phyloP scores from a whole-genome alignment of 2,888 invertebrate genomes.

The Ariolimax columbianus region DNA sequence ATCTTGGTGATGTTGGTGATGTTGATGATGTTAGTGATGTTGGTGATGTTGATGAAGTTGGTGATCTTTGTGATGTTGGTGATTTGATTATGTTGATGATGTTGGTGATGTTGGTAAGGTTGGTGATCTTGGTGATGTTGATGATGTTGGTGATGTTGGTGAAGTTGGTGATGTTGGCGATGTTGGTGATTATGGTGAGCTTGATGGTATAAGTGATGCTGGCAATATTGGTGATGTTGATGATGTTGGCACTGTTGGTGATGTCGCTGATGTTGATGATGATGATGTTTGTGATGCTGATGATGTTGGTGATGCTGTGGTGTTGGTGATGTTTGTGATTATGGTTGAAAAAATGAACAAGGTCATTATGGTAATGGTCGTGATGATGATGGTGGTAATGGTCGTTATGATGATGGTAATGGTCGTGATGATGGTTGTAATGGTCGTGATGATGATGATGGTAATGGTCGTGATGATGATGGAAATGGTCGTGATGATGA shows the following conservation, averaged over 20 bases:
- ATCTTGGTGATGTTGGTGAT: constrained; percentile 3
- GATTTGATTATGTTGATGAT: neutral
- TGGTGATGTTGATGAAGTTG: neutral
- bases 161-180: neutral
- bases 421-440: neutral
- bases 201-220: neutral
- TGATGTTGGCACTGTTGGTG: neutral
- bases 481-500: neutral
- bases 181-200: neutral
- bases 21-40: neutral
- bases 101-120: neutral
- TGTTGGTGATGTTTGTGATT: neutral
- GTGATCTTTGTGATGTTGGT: neutral
- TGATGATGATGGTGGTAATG: neutral
- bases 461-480: neutral
- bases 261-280: neutral
- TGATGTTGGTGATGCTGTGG: neutral
- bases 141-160: neutral
- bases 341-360: neutral
- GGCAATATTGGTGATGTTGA: neutral
- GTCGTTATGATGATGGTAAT: neutral
- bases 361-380: neutral
- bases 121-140: neutral
- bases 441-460: neutral
- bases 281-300: neutral